A percentile compares a stretch with the other conserved stretches of the same genome.
Conservation (phyloP, 2,888 invertebrate genomes). For the Monoplex corrugatus region DNA sequence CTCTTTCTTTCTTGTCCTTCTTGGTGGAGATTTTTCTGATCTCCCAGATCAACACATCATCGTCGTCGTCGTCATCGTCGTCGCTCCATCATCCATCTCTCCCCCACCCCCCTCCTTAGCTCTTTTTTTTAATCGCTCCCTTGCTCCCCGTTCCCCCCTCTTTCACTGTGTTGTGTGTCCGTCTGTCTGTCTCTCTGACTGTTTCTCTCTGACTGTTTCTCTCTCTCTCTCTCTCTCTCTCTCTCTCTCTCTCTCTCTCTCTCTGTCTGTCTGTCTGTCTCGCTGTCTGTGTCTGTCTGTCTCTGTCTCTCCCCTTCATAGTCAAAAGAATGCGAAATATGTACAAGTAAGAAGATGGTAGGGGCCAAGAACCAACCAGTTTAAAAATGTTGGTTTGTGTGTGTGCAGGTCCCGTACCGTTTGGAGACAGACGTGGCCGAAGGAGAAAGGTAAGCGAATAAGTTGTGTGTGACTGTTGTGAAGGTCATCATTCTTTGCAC, state of each 20-base stretch:
- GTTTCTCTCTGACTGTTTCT: neutral
- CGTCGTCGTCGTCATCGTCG: neutral
- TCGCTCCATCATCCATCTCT: slow-evolving; percentile 18
- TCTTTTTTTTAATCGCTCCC: no score
- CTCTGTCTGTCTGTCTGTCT: no score
- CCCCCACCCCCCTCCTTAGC: neutral
- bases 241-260: no score
- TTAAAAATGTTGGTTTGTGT: neutral
- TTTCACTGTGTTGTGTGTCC: neutral
- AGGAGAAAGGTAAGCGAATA: slow-evolving; percentile 49
- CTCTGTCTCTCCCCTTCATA: no score
- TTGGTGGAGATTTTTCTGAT: no score
- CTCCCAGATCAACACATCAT: neutral
- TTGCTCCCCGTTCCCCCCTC: neutral
- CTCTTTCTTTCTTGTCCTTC: no score
- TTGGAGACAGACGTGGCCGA: slow-evolving; percentile 36
- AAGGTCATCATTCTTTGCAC: no score
- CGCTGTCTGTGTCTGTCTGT: no score
- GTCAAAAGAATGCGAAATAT: no score
- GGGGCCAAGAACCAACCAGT: no score
- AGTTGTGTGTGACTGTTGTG: no score
- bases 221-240: slow-evolving; percentile 7
- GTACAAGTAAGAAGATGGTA: no score
- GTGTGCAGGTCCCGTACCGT: slow-evolving; percentile 40
- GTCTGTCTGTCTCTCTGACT: neutral